These are phyloP conservation scores for Cassiopea xamachana DNA, from an alignment of 30 jellyfish, hydroid and myxozoan genomes.

Conservation along the genomic window DNA sequence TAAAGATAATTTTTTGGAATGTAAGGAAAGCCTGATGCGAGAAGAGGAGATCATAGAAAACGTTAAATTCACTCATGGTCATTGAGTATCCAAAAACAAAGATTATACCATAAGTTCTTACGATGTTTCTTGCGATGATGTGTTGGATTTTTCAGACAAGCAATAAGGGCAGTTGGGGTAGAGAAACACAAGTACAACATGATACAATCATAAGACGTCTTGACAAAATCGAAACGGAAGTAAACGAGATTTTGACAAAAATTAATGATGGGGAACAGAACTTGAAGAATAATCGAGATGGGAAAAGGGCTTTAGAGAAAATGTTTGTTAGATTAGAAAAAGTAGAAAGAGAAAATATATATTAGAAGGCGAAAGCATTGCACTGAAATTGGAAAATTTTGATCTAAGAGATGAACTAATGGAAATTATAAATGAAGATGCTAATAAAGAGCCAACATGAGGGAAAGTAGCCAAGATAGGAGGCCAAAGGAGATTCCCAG, in stretches of 20 bases:
- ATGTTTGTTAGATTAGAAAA: conserved; percentile 25
- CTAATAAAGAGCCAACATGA: neutral
- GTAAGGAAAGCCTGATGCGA: no score
- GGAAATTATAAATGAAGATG: neutral
- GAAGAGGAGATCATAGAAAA: no score
- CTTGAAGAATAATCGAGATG: conserved; percentile 8
- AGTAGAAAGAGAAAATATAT: conserved; percentile 16
- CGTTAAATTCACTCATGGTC: no score
- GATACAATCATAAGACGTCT: neutral
- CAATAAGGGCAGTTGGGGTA: neutral
- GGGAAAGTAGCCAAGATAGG: neutral
- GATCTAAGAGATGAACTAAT: neutral
- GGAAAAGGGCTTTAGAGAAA: conserved; percentile 26
- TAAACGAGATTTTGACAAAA: conserved; percentile 5
- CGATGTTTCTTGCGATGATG: no score
- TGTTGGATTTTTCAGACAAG: neutral
- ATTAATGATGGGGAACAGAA: conserved; percentile 16
- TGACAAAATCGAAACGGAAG: neutral
- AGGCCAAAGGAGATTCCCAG: neutral
- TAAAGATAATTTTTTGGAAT: no score
- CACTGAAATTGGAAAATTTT: conserved; percentile 29
- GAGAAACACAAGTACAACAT: neutral
- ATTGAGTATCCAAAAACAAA: no score
- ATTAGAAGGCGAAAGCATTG: conserved; percentile 20
- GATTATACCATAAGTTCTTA: no score